Evolutionary conservation across 2,113 vertebrate species (phyloP), one percentile per base, ranked within the genome.

Genomic region (Oryzias woworae): DNA sequence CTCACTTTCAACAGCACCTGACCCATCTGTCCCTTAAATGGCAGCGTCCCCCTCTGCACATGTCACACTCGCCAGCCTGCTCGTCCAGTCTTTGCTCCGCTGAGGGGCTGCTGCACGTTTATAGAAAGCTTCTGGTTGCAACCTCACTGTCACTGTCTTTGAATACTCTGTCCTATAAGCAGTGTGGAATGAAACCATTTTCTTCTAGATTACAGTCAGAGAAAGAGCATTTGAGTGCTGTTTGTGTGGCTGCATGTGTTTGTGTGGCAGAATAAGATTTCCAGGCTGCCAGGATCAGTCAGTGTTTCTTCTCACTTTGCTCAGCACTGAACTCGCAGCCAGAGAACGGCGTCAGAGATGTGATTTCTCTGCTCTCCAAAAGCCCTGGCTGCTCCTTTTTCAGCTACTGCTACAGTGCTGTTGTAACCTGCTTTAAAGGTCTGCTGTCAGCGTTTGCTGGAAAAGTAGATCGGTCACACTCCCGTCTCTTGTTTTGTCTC

Each of bases 1-100:
- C 64, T 43, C 14, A 26, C 47, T 60, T 17, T 7, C 23, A n/a
- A n/a, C 23, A 49, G 58, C 51, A 16, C 18, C 43, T 18, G 31
- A 55, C 46, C n/a, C 56, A 52, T 67, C 51, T 58, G 69, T 81
- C 71, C 87, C 87, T 77, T 90, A 82, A 88, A 90, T 65, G 87
- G 91, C 51, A 31, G 64, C 71, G 69, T 82, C 26, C 26, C 73
- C 67, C 58, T 5, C 53, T 60, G 74, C 24, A 31, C 17, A 20
- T 2, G 45, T 71, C 80, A 58, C 65, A 50, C 60, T 67, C 55
- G 20, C 52, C 50, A 10, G 53, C 52, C 60, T 46, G 52, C 47
- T n/a, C 14, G 8, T 42, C 58, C 44, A 1, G 36, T 64, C 24
- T 45, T 23, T 48, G 42, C 71, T 59, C 18, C 23, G 48, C 0